Evolutionary conservation across 64 coral and sea anemone species (phyloP).

Genomic region (Montipora sp.): DNA sequence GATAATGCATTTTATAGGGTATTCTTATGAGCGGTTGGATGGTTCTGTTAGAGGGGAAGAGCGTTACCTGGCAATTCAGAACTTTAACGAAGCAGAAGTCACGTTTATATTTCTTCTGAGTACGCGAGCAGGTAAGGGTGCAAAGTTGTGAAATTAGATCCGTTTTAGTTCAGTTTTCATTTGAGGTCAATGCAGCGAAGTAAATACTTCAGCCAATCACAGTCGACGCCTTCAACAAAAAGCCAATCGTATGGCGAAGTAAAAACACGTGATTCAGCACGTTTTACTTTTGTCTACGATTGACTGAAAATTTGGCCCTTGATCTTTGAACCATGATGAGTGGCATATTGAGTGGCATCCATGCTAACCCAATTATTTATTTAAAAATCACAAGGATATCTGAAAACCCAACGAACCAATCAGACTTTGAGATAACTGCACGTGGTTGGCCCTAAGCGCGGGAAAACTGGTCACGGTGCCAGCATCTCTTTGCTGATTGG

Average conservation of each 20-base stretch:
- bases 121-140: constrained; percentile 76
- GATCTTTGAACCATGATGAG: no score
- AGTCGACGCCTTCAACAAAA: no score
- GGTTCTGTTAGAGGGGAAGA: constrained; percentile 95
- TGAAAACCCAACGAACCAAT: neutral
- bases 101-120: constrained; percentile 94
- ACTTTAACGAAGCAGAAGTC: constrained; percentile 90
- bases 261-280: no score
- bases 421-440: neutral
- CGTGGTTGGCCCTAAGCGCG: neutral
- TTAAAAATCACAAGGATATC: neutral
- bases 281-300: no score
- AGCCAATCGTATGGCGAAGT: no score
- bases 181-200: no score
- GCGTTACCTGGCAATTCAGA: constrained; percentile 89
- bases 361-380: neutral
- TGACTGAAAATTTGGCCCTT: no score
- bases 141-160: neutral
- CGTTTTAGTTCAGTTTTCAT: no score
- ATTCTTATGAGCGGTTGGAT: constrained; percentile 86
- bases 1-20: constrained; percentile 46
- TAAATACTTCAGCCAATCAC: no score
- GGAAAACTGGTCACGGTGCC: neutral
- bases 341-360: no score
- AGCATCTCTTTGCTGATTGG: neutral